These are phyloP conservation scores for Cotesia chilonis DNA, from an alignment of 1,140 invertebrate genomes.

Conservation along the genomic window DNA sequence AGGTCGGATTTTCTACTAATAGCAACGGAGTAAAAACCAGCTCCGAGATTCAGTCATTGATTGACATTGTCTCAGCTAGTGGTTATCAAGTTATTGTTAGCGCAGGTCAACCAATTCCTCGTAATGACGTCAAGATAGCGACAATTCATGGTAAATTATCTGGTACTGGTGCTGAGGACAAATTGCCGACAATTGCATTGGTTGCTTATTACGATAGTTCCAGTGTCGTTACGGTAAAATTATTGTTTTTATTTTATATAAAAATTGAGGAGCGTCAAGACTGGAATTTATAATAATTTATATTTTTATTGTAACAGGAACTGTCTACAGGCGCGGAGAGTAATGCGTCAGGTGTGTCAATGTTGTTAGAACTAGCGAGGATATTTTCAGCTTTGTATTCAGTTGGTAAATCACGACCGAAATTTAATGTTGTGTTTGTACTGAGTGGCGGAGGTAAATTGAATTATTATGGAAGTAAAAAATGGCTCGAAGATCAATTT, in stretches of 20 bases:
- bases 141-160: conserved; percentile 88
- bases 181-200: conserved; percentile 86
- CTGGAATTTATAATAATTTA: background rate
- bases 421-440: conserved; percentile 89
- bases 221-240: conserved; percentile 84
- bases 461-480: conserved; percentile 95
- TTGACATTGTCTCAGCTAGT: conserved; percentile 89
- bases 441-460: conserved; percentile 92
- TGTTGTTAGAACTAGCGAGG: conserved; percentile 87
- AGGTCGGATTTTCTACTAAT: conserved; percentile 66
- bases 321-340: conserved; percentile 88
- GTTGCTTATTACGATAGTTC: conserved; percentile 94
- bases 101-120: conserved; percentile 74
- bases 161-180: conserved; percentile 80
- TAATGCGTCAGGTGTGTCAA: conserved; percentile 91
- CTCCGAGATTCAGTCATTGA: conserved; percentile 80
- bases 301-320: conserved; percentile 68
- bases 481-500: conserved; percentile 94
- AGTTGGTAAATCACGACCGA: conserved; percentile 79
- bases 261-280: too few relatives aligned
- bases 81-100: conserved; percentile 87
- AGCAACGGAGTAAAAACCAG: conserved; percentile 61
- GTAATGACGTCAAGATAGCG: conserved; percentile 82
- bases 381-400: conserved; percentile 93
- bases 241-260: too few relatives aligned